Evolutionary conservation across 1,140 invertebrate species (phyloP).

Genomic region (Drosophila burlai): DNA sequence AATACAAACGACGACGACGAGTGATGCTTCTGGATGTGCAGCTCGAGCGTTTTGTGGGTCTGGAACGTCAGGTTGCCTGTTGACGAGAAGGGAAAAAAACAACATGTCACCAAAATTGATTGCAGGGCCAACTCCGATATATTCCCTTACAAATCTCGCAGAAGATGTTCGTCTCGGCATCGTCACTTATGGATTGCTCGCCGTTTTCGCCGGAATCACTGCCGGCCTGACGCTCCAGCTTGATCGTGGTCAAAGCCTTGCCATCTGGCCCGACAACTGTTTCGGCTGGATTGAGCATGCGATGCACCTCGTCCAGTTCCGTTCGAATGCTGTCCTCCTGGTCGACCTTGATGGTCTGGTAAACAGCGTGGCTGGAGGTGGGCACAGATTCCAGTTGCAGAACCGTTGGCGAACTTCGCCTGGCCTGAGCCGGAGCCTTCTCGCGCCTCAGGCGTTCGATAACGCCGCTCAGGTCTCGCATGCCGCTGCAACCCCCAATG

Average conservation of each 20-base stretch:
- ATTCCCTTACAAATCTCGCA: slow-evolving; percentile 70
- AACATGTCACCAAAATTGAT: slow-evolving; percentile 30
- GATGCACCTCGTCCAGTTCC: slow-evolving; percentile 76
- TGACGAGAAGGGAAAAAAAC: slow-evolving; percentile 7
- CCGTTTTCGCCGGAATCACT: slow-evolving; percentile 61
- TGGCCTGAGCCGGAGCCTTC: slow-evolving; percentile 43
- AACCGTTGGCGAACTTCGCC: slow-evolving; percentile 38
- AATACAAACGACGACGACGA: slow-evolving; percentile 88
- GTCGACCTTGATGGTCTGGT: slow-evolving; percentile 75
- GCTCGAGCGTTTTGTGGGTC: slow-evolving; percentile 89
- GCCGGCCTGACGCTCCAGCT: slow-evolving; percentile 76
- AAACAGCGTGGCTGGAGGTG: slow-evolving; percentile 72
- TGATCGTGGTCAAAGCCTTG: slow-evolving; percentile 83
- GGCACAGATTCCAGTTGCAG: slow-evolving; percentile 70
- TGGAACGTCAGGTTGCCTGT: slow-evolving; percentile 89
- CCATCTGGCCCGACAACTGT: slow-evolving; percentile 88
- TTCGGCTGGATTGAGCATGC: slow-evolving; percentile 81
- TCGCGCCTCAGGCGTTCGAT: slow-evolving; percentile 75
- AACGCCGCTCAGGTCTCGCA: slow-evolving; percentile 75
- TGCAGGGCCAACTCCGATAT: slow-evolving; percentile 25
- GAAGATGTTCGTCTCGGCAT: slow-evolving; percentile 64
- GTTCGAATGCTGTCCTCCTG: slow-evolving; percentile 74
- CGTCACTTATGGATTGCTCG: slow-evolving; percentile 66
- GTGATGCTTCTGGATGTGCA: slow-evolving; percentile 90
- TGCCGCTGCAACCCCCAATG: slow-evolving; percentile 54